These are phyloP conservation scores for Anolis apletophallus DNA, from an alignment of 2,797 vertebrate species.

Conservation along the genomic window DNA sequence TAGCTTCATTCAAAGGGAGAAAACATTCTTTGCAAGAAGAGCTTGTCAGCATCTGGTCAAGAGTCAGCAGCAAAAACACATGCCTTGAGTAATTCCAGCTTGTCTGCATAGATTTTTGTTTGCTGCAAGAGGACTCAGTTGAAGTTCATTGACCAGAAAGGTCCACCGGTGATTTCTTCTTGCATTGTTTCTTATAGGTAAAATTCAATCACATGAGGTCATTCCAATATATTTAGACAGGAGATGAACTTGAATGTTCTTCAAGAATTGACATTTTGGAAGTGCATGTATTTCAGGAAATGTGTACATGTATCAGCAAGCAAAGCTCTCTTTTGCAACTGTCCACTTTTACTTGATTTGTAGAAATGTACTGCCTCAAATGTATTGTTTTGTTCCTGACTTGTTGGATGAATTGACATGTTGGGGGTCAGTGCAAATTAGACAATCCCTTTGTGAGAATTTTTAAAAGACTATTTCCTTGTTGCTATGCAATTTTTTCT, in stretches of 20 bases:
- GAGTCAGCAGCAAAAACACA: not conserved
- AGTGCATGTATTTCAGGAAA: slow-evolving; percentile 2
- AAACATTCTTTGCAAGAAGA: not conserved
- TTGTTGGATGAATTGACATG: not conserved
- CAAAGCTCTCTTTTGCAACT: slow-evolving; percentile 7
- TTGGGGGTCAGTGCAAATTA: slow-evolving; percentile 3
- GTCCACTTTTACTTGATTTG: slow-evolving; percentile 26
- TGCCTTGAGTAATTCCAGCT: slow-evolving; percentile 37
- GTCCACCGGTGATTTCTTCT: slow-evolving; percentile 42
- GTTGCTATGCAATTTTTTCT: not conserved
- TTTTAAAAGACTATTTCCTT: not conserved
- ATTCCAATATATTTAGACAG: slow-evolving; percentile 50
- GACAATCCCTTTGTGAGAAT: not conserved
- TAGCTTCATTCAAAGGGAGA: not conserved
- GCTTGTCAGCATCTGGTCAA: slow-evolving; percentile 3
- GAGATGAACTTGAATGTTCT: slow-evolving; percentile 47
- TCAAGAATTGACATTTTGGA: slow-evolving; percentile 50
- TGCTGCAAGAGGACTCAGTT: slow-evolving; percentile 36
- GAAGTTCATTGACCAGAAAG: slow-evolving; percentile 46
- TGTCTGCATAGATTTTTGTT: slow-evolving; percentile 12
- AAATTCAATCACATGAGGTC: slow-evolving; percentile 52
- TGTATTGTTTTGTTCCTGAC: slow-evolving; percentile 9
- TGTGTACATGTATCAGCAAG: slow-evolving; percentile 42
- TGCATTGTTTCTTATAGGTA: slow-evolving; percentile 45
- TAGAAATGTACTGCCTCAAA: not conserved